Evolutionary conservation across 2,797 vertebrate genomes (phyloP), one percentile per base, ranked within the genome.

Genomic region (Aeoliscus strigatus): DNA sequence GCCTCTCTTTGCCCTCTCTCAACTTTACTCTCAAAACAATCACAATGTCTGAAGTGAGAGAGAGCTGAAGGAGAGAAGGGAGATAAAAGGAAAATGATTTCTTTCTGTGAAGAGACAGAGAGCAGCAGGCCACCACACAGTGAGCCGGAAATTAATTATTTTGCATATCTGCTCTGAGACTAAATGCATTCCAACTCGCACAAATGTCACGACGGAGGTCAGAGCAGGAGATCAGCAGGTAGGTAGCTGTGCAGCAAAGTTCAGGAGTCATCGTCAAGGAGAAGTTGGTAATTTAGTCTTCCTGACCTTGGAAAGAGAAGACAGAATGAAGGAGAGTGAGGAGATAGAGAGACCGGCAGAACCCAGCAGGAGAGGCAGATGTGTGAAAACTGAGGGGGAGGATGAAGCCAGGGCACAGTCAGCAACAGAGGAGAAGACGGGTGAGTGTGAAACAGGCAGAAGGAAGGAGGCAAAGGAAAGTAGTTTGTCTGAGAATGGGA

Each of bases 111-210:
- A n/a, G n/a, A n/a, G n/a, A n/a, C n/a, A 25, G 6, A 5, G 45
- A 60, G 54, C 59, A 55, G 57, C 53, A 42, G 56, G 63, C 51
- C 43, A 27, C 51, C 60, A 14, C 39, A 61, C n/a, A n/a, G n/a
- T n/a, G n/a, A n/a, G n/a, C 51, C 34, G 21, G 63, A 70, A 75
- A 76, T 72, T 43, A 63, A 75, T 69, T 72, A 60, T 59, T 61
- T 58, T 64, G 53, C 52, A 54, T 52, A 68, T 66, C 32, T 14
- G 14, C 66, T 57, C 32, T 18, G 55, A 64, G n/a, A n/a, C n/a
- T n/a, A 55, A 27, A 36, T 60, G 57, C 63, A 66, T 31, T 29
- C 48, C 40, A 4, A 21, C 31, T 14, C 11, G 4, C 27, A 17
- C 42, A 70, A 69, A 65, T 57, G 60, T 66, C 51, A 66, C 32